Percentiles rank a stretch among this genome's conserved stretches.
Conservation (phyloP, 1,140 invertebrate species). For the Wiebesia pumilae region DNA sequence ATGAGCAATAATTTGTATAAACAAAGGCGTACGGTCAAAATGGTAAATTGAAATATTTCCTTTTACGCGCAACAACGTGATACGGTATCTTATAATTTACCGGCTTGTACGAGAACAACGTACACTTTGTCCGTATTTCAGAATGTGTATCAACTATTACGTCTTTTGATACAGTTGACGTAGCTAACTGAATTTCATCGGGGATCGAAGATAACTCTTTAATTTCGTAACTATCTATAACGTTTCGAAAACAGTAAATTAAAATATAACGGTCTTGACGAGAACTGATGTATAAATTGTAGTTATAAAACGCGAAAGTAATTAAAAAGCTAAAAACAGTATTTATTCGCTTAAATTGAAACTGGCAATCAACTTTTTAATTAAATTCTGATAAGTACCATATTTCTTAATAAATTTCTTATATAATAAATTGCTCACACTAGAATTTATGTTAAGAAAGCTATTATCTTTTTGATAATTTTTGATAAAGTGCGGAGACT, state of each 20-base stretch:
- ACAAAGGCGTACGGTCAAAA: background rate
- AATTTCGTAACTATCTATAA: background rate
- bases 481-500: background rate
- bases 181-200: slow-evolving; percentile 1
- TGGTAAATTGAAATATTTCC: background rate
- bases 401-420: slow-evolving; percentile 3
- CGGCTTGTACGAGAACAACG: background rate
- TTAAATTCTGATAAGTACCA: slow-evolving; percentile 14
- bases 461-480: slow-evolving; percentile 25
- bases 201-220: background rate
- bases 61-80: background rate
- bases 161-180: background rate
- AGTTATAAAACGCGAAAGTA: slow-evolving; percentile 10
- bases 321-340: slow-evolving; percentile 34
- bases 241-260: slow-evolving; percentile 25
- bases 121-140: background rate
- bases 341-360: slow-evolving; percentile 21
- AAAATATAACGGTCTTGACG: slow-evolving; percentile 4
- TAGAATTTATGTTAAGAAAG: slow-evolving; percentile 22
- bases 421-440: background rate
- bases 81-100: slow-evolving; percentile 14
- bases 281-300: slow-evolving; percentile 12
- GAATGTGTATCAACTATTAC: slow-evolving; percentile 12
- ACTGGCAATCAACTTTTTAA: slow-evolving; percentile 24
- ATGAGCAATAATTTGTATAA: background rate